Evolutionary conservation across 2,797 vertebrate species (phyloP), one percentile per base, ranked within the genome.

Genomic region (Myripristis jacobus): DNA sequence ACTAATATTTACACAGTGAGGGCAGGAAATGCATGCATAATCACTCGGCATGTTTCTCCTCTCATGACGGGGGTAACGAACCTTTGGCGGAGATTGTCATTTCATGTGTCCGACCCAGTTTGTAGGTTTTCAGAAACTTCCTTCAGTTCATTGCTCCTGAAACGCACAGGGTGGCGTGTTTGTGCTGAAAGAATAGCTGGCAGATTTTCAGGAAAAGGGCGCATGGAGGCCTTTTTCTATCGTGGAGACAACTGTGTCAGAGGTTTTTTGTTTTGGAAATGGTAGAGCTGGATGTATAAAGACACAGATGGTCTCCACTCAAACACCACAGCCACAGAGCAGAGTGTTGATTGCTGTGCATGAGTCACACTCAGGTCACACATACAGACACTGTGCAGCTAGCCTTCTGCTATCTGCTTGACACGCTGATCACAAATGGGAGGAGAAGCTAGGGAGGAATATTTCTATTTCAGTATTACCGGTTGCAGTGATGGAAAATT

Each of bases 291-390:
- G 68, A 84, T 73, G 87, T 80, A 82, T 66, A 74, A 88, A 81
- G 75, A 70, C 75, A 66, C 90, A 91, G 88, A 91, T 88, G 86
- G 87, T 75, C 6, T 73, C 77, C 48, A 81, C 62, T 47, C 81
- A 84, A 67, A 81, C 74, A 69, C 6, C 67, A 71, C 75, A 51
- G 36, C 59, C 67, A 16, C 58, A 21, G 75, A 62, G 77, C 29
- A 0, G 65, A 52, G 84, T 76, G 86, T 84, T 81, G 82, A 87
- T 86, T 84, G 71, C 77, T 16, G 70, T 15, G 56, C 56, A 70
- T 87, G 86, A 89, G 79, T 88, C 88, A 88, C 11, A 41, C 74
- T 84, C 78, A 47, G 89, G 91, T 91, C 89, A 87, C 86, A 86
- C 85, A 38, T 87, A 63, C 75, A 76, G 73, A 77, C 84, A 77